Evolutionary conservation across 2,113 vertebrate species (phyloP).

Genomic region (Fulica atra): DNA sequence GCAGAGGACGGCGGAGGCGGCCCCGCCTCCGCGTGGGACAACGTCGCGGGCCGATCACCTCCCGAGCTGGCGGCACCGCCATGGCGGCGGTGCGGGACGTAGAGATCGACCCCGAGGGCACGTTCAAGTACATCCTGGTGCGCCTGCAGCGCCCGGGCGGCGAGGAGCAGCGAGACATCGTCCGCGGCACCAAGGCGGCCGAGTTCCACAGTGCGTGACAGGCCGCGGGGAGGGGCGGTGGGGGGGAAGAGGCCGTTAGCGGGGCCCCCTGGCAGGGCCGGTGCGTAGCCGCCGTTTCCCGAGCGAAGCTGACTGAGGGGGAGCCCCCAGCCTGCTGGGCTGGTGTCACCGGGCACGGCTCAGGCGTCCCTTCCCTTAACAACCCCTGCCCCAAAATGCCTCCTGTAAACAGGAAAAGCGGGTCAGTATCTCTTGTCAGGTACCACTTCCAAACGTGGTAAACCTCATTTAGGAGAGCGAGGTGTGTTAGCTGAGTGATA

Average conservation of each 20-base stretch:
- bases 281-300: not conserved
- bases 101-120: slow-evolving; percentile 85
- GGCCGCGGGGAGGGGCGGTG: not conserved
- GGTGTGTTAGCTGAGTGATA: not conserved
- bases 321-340: not conserved
- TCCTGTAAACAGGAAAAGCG: accelerated
- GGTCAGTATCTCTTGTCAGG: accelerated
- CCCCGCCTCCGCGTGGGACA: not conserved
- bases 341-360: not conserved
- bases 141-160: slow-evolving; percentile 78
- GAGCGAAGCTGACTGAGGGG: not conserved
- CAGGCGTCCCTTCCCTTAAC: accelerated
- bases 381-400: accelerated
- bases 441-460: accelerated
- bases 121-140: slow-evolving; percentile 89
- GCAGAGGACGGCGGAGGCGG: not conserved
- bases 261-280: not conserved
- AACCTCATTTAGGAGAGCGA: accelerated
- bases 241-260: not conserved
- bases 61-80: not conserved
- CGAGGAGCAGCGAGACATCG: slow-evolving; percentile 77
- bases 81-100: slow-evolving; percentile 76
- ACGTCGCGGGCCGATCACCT: not conserved
- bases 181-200: slow-evolving; percentile 85
- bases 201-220: slow-evolving; percentile 88